Base-by-base conservation (phyloP, 2,888 invertebrate genomes). In the Chrysolina haemoptera region DNA sequence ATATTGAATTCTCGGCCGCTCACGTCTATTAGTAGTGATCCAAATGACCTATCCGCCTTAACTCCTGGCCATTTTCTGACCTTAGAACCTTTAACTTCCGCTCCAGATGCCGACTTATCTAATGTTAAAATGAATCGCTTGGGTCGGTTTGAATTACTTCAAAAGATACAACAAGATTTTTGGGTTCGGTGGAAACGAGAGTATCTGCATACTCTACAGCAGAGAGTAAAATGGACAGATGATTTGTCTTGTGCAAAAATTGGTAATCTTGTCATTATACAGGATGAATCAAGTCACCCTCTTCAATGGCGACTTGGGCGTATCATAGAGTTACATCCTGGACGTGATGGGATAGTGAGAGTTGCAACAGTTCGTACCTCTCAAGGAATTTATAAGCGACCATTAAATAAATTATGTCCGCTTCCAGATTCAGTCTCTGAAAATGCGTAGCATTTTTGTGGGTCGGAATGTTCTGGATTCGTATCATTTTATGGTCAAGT, bases 161-260 rank as follows among this genome's bases (percentile, higher is more conserved):
- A 10, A 20, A 20, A 18, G 16, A 53, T 53, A 5, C 10, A 53
- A 18, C 20, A 10, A 53, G 1, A 53, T 18, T 53, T 53, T 53
- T 53, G 53, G 53, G 16, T 11, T 20, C 11, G 18, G 16, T 53
- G 53, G 20, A 53, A 53, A 53, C 20, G 53, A 16, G 53, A 53
- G 20, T 53, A 53, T 11, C 3, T 53, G 18, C 53, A 53, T 53
- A 5, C 53, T 4, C 9, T 53, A 18, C 53, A 53, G 20, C 53
- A 53, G 18, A 53, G 20, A 53, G 11, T 53, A 20, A 53, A 53
- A 53, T 53, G 20, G 46, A 46, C 46, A 46, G 46, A 46, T 46
- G n/a, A 35, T 35, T 35, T 35, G 6, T 35, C 35, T 35, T 6
- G 35, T 35, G 35, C 35, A 35, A 35, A 35, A 35, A 35, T 35